phyloP scores from a whole-genome alignment of 2,113 vertebrate genomes.

The Stomatorhinus ivindoensis region DNA sequence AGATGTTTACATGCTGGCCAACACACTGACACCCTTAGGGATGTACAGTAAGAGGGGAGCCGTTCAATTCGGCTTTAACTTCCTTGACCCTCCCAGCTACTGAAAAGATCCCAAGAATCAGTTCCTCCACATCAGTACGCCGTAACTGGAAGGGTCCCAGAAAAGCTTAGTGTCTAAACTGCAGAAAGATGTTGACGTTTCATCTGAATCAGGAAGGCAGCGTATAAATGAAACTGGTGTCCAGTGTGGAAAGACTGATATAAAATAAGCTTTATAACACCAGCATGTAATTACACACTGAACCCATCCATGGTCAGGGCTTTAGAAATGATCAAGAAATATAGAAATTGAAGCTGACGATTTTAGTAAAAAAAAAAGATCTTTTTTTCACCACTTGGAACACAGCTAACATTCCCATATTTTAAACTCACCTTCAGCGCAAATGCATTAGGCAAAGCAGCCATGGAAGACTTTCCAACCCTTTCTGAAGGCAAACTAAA shows the following conservation, averaged over 20 bases:
- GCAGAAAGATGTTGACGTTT: slow-evolving; percentile 18
- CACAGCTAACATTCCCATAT: background rate
- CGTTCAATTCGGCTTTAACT: slow-evolving; percentile 21
- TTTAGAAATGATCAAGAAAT: background rate
- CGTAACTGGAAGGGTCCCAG: slow-evolving; percentile 32
- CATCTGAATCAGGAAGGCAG: slow-evolving; percentile 1
- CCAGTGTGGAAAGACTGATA: background rate
- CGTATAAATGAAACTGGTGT: background rate
- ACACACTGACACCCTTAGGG: slow-evolving; percentile 1
- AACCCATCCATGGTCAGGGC: background rate
- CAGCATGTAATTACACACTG: background rate
- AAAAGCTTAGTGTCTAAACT: slow-evolving; percentile 17
- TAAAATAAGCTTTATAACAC: background rate
- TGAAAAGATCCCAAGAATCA: slow-evolving; percentile 18
- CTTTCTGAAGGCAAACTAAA: slow-evolving; percentile 13
- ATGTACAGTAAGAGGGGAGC: background rate
- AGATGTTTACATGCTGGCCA: slow-evolving; percentile 18
- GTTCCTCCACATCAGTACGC: slow-evolving; percentile 14
- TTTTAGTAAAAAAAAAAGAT: background rate
- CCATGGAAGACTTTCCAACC: background rate
- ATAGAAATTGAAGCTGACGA: background rate
- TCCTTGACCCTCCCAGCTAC: slow-evolving; percentile 26
- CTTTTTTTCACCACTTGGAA: background rate
- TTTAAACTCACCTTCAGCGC: background rate
- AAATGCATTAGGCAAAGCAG: background rate